These are phyloP conservation scores for Eurois occulta DNA, from an alignment of 2,888 invertebrate genomes.

Conservation along the genomic window DNA sequence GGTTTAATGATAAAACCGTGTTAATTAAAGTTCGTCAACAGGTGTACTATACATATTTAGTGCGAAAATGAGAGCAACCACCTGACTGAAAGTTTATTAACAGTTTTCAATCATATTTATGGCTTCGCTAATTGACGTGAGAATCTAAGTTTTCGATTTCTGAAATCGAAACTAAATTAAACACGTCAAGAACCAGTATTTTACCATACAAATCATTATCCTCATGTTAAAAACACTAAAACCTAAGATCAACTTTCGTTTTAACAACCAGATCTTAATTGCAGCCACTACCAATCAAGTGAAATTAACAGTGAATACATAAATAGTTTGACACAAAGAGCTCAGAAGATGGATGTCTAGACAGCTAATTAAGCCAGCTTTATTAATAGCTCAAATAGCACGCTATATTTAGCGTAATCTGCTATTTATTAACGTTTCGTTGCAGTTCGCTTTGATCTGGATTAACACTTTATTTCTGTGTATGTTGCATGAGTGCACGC, in stretches of 20 bases:
- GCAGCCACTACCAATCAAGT: slow-evolving; percentile 37
- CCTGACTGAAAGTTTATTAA: not conserved
- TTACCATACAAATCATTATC: not conserved
- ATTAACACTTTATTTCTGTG: slow-evolving; percentile 39
- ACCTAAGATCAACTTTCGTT: slow-evolving; percentile 21
- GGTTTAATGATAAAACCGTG: not conserved
- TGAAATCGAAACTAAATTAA: slow-evolving; percentile 3
- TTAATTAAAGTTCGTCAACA: not conserved
- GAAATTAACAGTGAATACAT: slow-evolving; percentile 57
- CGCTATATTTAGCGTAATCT: slow-evolving; percentile 42
- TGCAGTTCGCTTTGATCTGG: slow-evolving; percentile 40
- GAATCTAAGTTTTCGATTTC: not conserved
- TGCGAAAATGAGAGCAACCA: slow-evolving; percentile 15
- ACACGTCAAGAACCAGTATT: slow-evolving; percentile 5
- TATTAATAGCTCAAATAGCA: slow-evolving; percentile 58
- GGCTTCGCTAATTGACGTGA: not conserved
- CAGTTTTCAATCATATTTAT: slow-evolving; percentile 3
- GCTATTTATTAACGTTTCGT: slow-evolving; percentile 42
- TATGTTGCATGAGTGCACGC: slow-evolving; percentile 37
- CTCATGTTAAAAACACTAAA: not conserved
- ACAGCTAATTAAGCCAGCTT: slow-evolving; percentile 63
- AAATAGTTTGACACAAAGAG: slow-evolving; percentile 42
- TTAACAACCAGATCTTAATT: slow-evolving; percentile 8
- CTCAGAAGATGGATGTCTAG: slow-evolving; percentile 66
- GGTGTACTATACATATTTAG: not conserved